Percentiles rank a stretch among this genome's conserved stretches.
phyloP scores from a whole-genome alignment of 1,140 invertebrate species.

The Oscheius sp. region DNA sequence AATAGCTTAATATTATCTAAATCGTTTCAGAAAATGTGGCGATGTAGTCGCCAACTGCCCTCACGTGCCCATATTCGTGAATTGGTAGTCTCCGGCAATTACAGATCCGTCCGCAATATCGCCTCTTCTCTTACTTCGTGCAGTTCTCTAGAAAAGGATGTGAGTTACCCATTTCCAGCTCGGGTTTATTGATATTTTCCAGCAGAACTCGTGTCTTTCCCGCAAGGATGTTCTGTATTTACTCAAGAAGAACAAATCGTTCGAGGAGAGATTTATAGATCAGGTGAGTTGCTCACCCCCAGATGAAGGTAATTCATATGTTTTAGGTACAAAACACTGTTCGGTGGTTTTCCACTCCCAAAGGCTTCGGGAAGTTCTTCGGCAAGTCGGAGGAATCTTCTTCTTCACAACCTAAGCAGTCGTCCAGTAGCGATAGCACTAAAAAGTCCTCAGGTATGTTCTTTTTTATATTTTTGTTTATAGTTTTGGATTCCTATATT shows the following conservation, averaged over 20 bases:
- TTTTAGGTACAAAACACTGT: conserved; percentile 11
- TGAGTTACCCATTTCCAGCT: not conserved
- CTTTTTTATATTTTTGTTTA: not conserved
- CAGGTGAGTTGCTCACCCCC: conserved; percentile 2
- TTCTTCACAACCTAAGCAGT: not conserved
- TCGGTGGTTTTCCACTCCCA: conserved; percentile 6
- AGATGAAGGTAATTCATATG: not conserved
- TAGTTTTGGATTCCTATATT: not conserved
- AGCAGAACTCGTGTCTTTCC: conserved; percentile 7
- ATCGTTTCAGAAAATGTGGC: conserved; percentile 13
- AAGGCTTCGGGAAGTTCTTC: conserved; percentile 18
- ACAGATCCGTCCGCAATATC: not conserved
- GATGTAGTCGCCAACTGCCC: conserved; percentile 17
- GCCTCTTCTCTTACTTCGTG: conserved; percentile 12
- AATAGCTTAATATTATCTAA: not conserved
- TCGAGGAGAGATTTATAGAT: conserved; percentile 22
- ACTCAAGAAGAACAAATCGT: conserved; percentile 22
- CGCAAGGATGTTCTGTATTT: conserved; percentile 14
- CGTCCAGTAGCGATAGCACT: not conserved
- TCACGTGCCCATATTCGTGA: not conserved
- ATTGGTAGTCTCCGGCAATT: conserved; percentile 1
- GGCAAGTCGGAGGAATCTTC: not conserved
- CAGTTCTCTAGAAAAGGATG: conserved; percentile 16
- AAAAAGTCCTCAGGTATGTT: not conserved
- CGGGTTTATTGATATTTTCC: not conserved